These are phyloP conservation scores for Zaprionus capensis DNA, from an alignment of 1,140 invertebrate species.

Conservation along the genomic window DNA sequence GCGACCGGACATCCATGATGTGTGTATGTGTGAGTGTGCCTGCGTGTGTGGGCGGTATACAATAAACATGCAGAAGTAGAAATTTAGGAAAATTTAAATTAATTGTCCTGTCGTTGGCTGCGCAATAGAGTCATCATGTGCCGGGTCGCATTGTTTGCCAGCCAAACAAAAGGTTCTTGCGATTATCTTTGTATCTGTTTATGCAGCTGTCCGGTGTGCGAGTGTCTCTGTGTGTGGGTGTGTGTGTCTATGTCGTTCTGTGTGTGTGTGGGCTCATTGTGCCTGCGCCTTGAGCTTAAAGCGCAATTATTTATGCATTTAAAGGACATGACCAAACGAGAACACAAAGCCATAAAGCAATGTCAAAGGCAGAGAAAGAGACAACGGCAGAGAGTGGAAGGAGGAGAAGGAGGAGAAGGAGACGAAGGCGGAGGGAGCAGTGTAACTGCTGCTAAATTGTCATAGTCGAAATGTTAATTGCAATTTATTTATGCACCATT, in stretches of 20 bases:
- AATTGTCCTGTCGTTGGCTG: constrained; percentile 28
- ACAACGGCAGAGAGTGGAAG: background rate
- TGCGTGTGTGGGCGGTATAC: constrained; percentile 1
- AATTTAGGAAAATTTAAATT: constrained; percentile 42
- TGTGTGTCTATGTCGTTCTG: background rate
- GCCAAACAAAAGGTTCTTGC: constrained; percentile 33
- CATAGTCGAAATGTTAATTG: constrained; percentile 60
- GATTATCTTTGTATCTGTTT: constrained; percentile 33
- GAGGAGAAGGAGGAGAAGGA: background rate
- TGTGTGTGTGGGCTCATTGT: constrained; percentile 13
- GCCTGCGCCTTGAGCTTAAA: constrained; percentile 32
- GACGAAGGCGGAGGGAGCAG: background rate
- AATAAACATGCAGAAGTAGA: constrained; percentile 10
- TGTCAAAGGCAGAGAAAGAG: constrained; percentile 19
- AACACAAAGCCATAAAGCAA: constrained; percentile 49
- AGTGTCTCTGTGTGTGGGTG: constrained; percentile 14
- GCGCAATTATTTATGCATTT: constrained; percentile 68
- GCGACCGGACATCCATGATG: constrained; percentile 60
- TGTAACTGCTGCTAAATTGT: constrained; percentile 1
- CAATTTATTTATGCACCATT: constrained; percentile 51
- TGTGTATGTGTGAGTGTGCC: constrained; percentile 10
- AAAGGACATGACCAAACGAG: constrained; percentile 31
- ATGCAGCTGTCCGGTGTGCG: constrained; percentile 1
- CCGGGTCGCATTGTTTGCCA: constrained; percentile 21
- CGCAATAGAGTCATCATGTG: constrained; percentile 13